Conservation (phyloP, 2,888 invertebrate genomes). For the Eupithecia abbreviata region DNA sequence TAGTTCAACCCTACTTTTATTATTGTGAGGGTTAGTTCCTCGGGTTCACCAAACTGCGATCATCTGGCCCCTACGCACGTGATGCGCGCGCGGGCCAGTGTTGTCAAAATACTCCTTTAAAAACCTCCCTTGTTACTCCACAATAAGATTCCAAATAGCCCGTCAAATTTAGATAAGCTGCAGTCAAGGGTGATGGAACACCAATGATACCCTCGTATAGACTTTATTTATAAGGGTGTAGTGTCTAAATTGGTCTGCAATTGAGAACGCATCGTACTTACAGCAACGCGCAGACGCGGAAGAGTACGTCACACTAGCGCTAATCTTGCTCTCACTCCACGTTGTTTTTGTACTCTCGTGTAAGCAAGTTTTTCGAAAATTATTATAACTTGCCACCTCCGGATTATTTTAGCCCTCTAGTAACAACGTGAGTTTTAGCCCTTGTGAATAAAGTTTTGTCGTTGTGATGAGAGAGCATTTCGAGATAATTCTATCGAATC, state of each 20-base stretch:
- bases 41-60: slow-evolving; percentile 75
- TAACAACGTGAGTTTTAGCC: neutral
- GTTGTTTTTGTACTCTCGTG: slow-evolving; percentile 56
- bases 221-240: slow-evolving; percentile 67
- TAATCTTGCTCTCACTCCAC: slow-evolving; percentile 66
- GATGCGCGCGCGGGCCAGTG: slow-evolving; percentile 68
- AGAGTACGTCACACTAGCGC: slow-evolving; percentile 78
- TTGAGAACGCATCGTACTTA: slow-evolving; percentile 59
- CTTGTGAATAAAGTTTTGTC: neutral
- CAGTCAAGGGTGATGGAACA: slow-evolving; percentile 60
- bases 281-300: slow-evolving; percentile 78
- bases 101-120: slow-evolving; percentile 41
- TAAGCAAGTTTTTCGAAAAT: slow-evolving; percentile 33
- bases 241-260: slow-evolving; percentile 66
- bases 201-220: slow-evolving; percentile 45
- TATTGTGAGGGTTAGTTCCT: slow-evolving; percentile 60
- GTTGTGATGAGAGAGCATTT: slow-evolving; percentile 12
- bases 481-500: slow-evolving; percentile 33
- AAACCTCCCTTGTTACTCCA: slow-evolving; percentile 14
- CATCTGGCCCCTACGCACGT: slow-evolving; percentile 73
- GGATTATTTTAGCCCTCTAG: slow-evolving; percentile 7
- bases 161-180: slow-evolving; percentile 54
- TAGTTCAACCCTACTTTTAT: slow-evolving; percentile 36
- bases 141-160: slow-evolving; percentile 49
- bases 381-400: slow-evolving; percentile 8